Conservation (phyloP, 2,888 invertebrate genomes). For the Cryptocephalus moraei region DNA sequence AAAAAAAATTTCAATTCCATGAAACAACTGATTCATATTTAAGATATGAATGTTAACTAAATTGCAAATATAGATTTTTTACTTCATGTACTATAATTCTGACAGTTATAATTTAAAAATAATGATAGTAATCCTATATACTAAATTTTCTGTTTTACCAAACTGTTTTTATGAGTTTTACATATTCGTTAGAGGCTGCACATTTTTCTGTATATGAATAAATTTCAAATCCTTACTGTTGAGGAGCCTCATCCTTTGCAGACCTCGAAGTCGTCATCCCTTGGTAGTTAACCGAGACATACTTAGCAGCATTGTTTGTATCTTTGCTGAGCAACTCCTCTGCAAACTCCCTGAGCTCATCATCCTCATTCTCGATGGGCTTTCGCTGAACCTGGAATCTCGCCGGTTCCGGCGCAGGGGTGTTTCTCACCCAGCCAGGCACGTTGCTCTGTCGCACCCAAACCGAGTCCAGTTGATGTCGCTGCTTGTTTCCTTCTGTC, state of each 20-base stretch:
- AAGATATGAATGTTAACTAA: no score
- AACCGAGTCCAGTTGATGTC: background rate
- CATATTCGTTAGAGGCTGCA: background rate
- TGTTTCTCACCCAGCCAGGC: no score
- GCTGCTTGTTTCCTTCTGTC: background rate
- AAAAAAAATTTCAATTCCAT: no score
- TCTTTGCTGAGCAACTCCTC: constrained; percentile 65
- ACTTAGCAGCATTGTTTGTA: constrained; percentile 59
- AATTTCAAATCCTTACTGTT: constrained; percentile 56
- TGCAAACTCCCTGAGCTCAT: constrained; percentile 50
- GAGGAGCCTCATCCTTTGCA: constrained; percentile 59
- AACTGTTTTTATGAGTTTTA: no score
- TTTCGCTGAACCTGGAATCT: background rate
- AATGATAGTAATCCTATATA: no score
- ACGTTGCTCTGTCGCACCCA: no score
- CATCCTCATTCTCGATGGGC: constrained; percentile 15
- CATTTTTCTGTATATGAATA: background rate
- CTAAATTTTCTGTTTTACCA: no score
- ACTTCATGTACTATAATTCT: no score
- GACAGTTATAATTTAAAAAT: no score
- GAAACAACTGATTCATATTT: no score
- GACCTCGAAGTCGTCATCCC: constrained; percentile 62
- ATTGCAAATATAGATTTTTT: no score
- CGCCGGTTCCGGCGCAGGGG: no score
- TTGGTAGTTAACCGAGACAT: constrained; percentile 63